A percentile compares a stretch with the other conserved stretches of the same genome.
These are phyloP conservation scores for Drymodes brunneopygia DNA, from an alignment of 2,113 vertebrate species.

Conservation along the genomic window DNA sequence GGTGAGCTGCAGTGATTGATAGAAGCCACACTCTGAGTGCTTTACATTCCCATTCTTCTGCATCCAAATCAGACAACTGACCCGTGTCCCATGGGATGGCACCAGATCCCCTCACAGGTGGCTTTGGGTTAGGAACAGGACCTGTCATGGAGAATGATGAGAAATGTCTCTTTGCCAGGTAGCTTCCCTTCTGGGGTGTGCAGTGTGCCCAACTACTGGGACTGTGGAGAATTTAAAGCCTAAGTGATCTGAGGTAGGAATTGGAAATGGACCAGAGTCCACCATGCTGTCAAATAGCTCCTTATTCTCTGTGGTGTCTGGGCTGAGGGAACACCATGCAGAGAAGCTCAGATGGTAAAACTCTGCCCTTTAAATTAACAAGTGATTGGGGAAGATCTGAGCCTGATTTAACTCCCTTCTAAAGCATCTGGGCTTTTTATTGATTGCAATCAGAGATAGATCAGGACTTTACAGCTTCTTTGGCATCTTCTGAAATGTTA, in stretches of 20 bases:
- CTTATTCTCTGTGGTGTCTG: background rate
- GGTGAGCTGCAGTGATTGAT: background rate
- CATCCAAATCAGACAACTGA: background rate
- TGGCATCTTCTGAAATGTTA: conserved; percentile 40
- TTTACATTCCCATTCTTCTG: background rate
- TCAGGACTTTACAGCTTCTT: background rate
- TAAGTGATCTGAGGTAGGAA: background rate
- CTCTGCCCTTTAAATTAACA: conserved; percentile 28
- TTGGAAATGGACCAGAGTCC: background rate
- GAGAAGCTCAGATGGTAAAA: conserved; percentile 7
- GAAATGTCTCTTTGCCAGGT: background rate
- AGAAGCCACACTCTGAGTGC: background rate
- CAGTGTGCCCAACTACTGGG: background rate
- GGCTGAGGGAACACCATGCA: background rate
- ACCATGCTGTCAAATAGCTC: background rate
- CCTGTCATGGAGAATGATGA: background rate
- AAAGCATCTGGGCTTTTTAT: conserved; percentile 33
- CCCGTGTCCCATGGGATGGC: background rate
- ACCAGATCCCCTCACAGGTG: background rate
- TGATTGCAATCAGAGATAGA: conserved; percentile 48
- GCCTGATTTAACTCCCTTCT: conserved; percentile 24
- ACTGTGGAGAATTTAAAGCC: background rate
- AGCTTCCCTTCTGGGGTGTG: background rate
- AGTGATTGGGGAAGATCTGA: conserved; percentile 30
- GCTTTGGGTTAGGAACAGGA: background rate